Percentiles rank a stretch among this genome's conserved stretches.
phyloP scores from a whole-genome alignment of 1,140 invertebrate genomes.

The Phortica variegata region DNA sequence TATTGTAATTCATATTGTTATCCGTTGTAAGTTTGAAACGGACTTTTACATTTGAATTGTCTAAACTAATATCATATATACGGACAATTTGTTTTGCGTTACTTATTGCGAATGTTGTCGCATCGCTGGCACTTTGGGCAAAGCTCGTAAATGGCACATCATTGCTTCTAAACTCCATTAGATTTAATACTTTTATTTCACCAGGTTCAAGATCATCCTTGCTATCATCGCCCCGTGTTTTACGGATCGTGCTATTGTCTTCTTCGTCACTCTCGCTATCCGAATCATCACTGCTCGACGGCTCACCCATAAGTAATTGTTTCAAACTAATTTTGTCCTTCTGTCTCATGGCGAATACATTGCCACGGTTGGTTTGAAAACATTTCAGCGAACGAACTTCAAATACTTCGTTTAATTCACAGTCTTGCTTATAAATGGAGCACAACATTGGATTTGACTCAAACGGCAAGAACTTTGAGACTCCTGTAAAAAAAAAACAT shows the following conservation, averaged over 20 bases:
- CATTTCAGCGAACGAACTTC: constrained; percentile 19
- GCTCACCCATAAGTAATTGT: constrained; percentile 29
- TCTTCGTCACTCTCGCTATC: not conserved
- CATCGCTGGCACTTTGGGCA: constrained; percentile 12
- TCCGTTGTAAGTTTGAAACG: constrained; percentile 12
- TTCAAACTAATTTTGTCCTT: no score
- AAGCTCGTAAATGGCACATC: constrained; percentile 21
- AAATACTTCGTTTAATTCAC: constrained; percentile 25
- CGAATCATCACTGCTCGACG: not conserved
- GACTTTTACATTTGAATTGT: no score
- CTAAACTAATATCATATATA: constrained; percentile 28
- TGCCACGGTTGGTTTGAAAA: constrained; percentile 15
- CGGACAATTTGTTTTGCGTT: constrained; percentile 26
- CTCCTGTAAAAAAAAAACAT: constrained; percentile 19
- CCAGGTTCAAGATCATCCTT: no score
- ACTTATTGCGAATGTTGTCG: constrained; percentile 23
- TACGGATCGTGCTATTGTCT: no score
- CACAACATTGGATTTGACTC: no score
- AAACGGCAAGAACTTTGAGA: constrained; percentile 18
- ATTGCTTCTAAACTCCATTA: constrained; percentile 14
- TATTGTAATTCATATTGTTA: constrained; percentile 28
- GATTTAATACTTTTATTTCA: constrained; percentile 15
- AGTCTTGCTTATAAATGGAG: constrained; percentile 10
- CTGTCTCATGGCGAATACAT: no score
- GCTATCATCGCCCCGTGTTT: no score